Conservation (phyloP, 2,113 vertebrate genomes). For the Strigops habroptila region DNA sequence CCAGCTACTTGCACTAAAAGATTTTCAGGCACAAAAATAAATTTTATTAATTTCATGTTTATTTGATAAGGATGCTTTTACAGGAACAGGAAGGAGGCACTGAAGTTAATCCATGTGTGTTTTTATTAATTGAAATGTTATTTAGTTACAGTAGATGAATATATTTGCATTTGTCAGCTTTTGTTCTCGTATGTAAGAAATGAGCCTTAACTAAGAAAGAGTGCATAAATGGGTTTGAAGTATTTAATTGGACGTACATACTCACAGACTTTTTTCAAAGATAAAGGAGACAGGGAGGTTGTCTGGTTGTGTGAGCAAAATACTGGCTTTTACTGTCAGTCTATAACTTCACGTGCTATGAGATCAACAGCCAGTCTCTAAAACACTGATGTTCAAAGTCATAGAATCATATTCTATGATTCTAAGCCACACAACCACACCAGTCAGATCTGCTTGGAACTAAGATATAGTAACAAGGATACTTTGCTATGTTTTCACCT, state of each 20-base stretch:
- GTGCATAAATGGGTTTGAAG: neutral
- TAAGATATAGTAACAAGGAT: neutral
- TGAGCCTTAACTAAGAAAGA: neutral
- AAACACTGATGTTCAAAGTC: neutral
- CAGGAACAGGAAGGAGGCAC: neutral
- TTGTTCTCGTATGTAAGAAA: neutral
- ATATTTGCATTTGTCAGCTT: conserved; percentile 18
- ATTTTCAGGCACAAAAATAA: neutral
- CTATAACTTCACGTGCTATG: neutral
- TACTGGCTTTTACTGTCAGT: neutral
- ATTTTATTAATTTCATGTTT: neutral
- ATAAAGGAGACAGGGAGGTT: neutral
- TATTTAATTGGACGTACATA: neutral
- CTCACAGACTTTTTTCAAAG: neutral
- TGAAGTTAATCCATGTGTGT: neutral
- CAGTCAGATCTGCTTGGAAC: neutral
- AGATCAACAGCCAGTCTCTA: neutral
- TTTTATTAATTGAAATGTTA: conserved; percentile 19
- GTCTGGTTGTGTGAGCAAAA: neutral
- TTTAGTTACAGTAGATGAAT: neutral
- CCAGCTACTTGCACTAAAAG: neutral
- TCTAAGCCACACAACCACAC: neutral
- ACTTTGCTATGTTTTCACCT: neutral
- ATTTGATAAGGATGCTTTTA: conserved; percentile 2
- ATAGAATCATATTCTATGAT: too few relatives aligned